Conservation (phyloP, 2,888 invertebrate species). For the Linnaemya vulpina region DNA sequence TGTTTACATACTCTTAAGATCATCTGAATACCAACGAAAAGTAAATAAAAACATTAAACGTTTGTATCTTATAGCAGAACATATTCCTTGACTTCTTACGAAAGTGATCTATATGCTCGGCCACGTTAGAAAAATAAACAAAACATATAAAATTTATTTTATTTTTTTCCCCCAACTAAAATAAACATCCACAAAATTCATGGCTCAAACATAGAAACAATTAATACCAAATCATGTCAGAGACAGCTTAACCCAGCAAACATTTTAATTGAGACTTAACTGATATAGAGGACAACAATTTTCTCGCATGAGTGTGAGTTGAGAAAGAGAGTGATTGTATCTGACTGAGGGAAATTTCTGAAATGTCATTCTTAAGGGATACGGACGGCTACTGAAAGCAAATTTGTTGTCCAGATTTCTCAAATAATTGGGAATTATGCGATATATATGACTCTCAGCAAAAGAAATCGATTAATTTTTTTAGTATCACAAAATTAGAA, state of each 20-base stretch:
- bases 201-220: not conserved
- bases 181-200: not conserved
- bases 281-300: not conserved
- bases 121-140: not conserved
- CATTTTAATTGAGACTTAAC: not conserved
- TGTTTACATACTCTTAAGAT: not conserved
- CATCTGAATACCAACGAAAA: not conserved
- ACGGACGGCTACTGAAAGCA: too few species aligned
- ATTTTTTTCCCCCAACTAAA: not conserved
- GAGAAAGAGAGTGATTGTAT: too few species aligned
- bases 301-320: too few species aligned
- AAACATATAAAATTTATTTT: not conserved
- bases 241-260: not conserved
- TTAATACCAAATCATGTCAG: not conserved
- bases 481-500: too few species aligned
- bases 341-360: too few species aligned
- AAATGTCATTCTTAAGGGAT: too few species aligned
- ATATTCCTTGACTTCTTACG: not conserved
- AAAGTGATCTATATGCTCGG: not conserved
- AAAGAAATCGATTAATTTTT: too few species aligned
- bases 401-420: too few species aligned
- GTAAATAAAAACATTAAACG: not conserved
- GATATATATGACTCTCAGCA: too few species aligned
- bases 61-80: not conserved
- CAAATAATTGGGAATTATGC: too few species aligned